phyloP scores from a whole-genome alignment of 1,140 invertebrate species.

The Potamilus streckersoni region DNA sequence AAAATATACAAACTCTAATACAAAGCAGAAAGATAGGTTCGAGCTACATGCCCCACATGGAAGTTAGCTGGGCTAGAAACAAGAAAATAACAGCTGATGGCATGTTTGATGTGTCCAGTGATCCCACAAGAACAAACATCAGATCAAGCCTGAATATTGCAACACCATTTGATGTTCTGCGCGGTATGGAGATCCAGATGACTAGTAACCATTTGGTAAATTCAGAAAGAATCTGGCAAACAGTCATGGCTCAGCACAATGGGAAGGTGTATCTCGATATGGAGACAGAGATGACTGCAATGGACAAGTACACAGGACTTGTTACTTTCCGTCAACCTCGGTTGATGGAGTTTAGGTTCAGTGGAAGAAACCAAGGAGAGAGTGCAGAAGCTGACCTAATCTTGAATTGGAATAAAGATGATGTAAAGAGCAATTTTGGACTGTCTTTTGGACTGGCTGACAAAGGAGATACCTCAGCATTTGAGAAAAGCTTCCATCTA shows the following conservation, averaged over 20 bases:
- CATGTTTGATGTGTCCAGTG: too few species aligned
- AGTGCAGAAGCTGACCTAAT: constrained; percentile 34
- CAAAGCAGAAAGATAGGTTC: too few species aligned
- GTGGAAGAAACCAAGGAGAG: constrained; percentile 21
- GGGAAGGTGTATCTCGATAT: constrained; percentile 43
- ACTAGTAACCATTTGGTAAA: constrained; percentile 14
- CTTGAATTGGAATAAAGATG: constrained; percentile 51
- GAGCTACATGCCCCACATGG: too few species aligned
- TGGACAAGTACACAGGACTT: constrained; percentile 24
- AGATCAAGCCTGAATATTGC: background rate
- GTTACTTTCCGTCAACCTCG: constrained; percentile 37
- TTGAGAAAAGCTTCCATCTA: constrained; percentile 18
- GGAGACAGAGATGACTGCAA: constrained; percentile 29
- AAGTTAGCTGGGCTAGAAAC: too few species aligned
- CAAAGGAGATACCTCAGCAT: constrained; percentile 2
- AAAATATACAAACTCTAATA: background rate
- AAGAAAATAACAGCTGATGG: too few species aligned
- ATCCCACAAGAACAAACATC: too few species aligned
- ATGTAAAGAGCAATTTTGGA: constrained; percentile 37
- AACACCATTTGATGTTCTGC: constrained; percentile 15
- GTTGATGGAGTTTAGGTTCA: constrained; percentile 42
- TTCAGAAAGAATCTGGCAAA: constrained; percentile 13
- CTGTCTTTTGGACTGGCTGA: constrained; percentile 26
- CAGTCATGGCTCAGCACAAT: constrained; percentile 36
- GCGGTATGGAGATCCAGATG: constrained; percentile 12